Base-by-base conservation (phyloP, 2,888 invertebrate species). In the Pegoplata infirma region DNA sequence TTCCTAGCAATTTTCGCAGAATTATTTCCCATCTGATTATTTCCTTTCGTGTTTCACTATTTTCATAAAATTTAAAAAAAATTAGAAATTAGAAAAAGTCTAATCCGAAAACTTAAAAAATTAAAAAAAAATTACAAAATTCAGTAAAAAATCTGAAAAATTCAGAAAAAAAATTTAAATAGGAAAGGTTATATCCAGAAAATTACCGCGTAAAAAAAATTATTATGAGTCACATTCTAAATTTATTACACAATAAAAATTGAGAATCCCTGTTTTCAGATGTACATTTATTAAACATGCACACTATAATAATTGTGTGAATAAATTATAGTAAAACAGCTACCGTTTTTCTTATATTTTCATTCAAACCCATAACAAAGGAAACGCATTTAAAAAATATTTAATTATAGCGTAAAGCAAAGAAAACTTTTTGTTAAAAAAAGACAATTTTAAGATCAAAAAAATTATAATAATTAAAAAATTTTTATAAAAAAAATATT, bases 301-400 rank as follows among this genome's bases (percentile, higher is more conserved):
- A 49, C 40, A 67, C 28, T 53, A 44, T 55, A 59, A 69, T 69
- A 51, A 59, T 44, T 44, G 21, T 61, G 61, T 53, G 51, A 51
- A 71, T 53, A 51, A 44, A 71, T 71, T 71, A 68, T 40, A 58
- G 36, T 58, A 36, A 59, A 44, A 49, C n/a, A 44, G 58, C 69
- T 61, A 44, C 61, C 1, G 44, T 32, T 40, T 23, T 17, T 21
- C 5, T 23, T 23, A 6, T 40, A 3, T 49, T 58, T 28, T 32
- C 7, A 40, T 55, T 58, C n/a, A 17, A 23, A 3, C 19, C 36
- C 6, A 63, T 25, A 51, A 59, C 59, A 53, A 71, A 53, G 51
- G 44, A 71, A 61, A 69, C 44, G 21, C 28, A 40, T 59, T 53
- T 44, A 25, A 53, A 64, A 55, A 16, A n/a, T n/a, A n/a, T n/a